phyloP scores from a whole-genome alignment of 2,113 vertebrate species.

The Malurus melanocephalus region DNA sequence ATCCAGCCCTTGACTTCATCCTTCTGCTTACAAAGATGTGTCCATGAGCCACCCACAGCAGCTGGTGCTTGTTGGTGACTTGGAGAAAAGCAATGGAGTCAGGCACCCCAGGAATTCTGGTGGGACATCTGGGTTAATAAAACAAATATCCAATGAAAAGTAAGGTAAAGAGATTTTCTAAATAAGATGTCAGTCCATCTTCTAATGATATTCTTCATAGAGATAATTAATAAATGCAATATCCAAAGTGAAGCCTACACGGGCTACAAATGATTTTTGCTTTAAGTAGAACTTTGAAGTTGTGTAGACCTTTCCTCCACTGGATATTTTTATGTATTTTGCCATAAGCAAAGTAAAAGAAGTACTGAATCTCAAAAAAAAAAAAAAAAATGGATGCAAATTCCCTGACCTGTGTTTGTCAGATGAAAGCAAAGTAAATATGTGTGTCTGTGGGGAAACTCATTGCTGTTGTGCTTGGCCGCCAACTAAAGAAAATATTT shows the following conservation, averaged over 20 bases:
- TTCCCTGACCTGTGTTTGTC: neutral
- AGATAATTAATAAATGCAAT: neutral
- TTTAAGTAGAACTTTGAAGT: neutral
- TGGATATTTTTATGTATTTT: neutral
- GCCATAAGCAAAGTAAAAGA: neutral
- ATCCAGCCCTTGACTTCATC: neutral
- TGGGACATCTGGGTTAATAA: neutral
- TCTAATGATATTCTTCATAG: neutral
- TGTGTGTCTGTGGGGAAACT: neutral
- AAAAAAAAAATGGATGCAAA: neutral
- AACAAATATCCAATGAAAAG: neutral
- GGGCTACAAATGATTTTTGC: neutral
- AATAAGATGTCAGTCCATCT: neutral
- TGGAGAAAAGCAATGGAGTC: neutral
- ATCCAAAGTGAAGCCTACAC: neutral
- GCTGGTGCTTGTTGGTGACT: neutral
- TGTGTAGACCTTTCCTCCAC: neutral
- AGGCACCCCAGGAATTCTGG: neutral
- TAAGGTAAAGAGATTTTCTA: neutral
- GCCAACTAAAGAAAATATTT: conserved; percentile 6
- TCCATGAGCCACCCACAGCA: neutral
- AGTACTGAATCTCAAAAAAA: neutral
- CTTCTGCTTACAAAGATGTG: neutral
- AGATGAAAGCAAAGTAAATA: conserved; percentile 34
- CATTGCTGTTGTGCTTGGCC: conserved; percentile 46